Base-by-base conservation (phyloP, 1,140 invertebrate species). In the Tetraneura akinire region DNA sequence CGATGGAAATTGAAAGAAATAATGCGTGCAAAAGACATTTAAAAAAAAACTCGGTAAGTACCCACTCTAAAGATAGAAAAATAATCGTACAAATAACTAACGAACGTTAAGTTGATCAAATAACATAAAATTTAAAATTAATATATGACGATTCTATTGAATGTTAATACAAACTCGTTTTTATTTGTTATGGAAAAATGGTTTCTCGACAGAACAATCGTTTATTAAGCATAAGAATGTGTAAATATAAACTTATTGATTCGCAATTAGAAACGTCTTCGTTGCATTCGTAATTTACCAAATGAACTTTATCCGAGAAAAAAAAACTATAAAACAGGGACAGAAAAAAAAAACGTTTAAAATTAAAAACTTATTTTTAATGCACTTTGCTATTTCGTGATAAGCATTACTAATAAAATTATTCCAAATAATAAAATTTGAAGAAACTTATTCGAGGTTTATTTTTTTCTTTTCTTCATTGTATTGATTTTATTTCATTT, bases 331-430 rank as follows among this genome's bases (percentile, higher is more conserved):
- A 49, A 47, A 70, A 47, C n/a, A n/a, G n/a, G n/a, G 5, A 47
- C 4, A 6, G 45, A 13, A 18, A 26, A 8, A 23, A 74, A 26
- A 74, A 74, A 21, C 29, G 10, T 74, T 74, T 74, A 74, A 53
- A 74, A 53, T 74, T 55, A 37, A 55, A 74, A 74, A 74, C 49
- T 74, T 73, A 11, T 53, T 71, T 74, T 71, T 71, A 49, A 55
- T 74, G 49, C 26, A 3, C 9, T 55, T 21, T 21, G 10, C 1
- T 18, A 49, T 32, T 55, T 32, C 71, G 71, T 55, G 71, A 53
- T 37, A 37, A 11, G 71, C 53, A 74, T 74, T 21, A 74, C 29
- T 26, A 55, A 74, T n/a, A 70, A 37, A 37, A 49, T 29, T 5
- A 10, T 68, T 68, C 11, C 11, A 6, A 47, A 68, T 68, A 16